These are phyloP conservation scores for Chrysemys picta DNA, from an alignment of 2,113 vertebrate species.

Conservation along the genomic window DNA sequence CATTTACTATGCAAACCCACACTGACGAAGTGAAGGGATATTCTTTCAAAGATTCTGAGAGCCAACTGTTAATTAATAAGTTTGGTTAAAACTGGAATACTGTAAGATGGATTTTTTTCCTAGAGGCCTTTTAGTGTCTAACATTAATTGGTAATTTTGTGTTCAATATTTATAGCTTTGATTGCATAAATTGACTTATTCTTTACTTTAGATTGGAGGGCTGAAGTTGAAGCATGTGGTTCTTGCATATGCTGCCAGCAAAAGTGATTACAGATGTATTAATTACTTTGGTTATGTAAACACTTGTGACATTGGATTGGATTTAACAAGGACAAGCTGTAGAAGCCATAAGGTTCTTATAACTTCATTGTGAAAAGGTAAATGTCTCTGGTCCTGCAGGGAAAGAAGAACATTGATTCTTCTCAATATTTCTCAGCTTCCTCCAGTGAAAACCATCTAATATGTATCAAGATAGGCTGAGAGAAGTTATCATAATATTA, in stretches of 20 bases:
- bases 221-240: conserved; percentile 45
- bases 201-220: conserved; percentile 35
- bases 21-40: background rate
- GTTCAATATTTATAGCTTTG: conserved; percentile 37
- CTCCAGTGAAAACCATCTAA: background rate
- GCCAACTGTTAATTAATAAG: conserved; percentile 3
- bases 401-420: background rate
- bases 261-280: conserved; percentile 59
- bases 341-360: conserved; percentile 4
- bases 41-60: conserved; percentile 15
- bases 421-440: background rate
- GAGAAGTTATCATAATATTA: background rate
- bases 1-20: background rate
- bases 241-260: conserved; percentile 59
- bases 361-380: conserved; percentile 33
- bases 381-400: background rate
- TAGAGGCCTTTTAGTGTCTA: background rate
- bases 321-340: conserved; percentile 58
- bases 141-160: conserved; percentile 15
- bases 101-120: background rate
- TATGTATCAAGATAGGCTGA: background rate
- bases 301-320: conserved; percentile 49
- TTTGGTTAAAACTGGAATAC: conserved; percentile 8
- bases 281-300: conserved; percentile 66
- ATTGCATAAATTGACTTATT: conserved; percentile 42